A percentile compares a stretch with the other conserved stretches of the same genome.
These are phyloP conservation scores for Plecturocebus donacophilus DNA, from an alignment of 2,113 vertebrate species.

Conservation along the genomic window DNA sequence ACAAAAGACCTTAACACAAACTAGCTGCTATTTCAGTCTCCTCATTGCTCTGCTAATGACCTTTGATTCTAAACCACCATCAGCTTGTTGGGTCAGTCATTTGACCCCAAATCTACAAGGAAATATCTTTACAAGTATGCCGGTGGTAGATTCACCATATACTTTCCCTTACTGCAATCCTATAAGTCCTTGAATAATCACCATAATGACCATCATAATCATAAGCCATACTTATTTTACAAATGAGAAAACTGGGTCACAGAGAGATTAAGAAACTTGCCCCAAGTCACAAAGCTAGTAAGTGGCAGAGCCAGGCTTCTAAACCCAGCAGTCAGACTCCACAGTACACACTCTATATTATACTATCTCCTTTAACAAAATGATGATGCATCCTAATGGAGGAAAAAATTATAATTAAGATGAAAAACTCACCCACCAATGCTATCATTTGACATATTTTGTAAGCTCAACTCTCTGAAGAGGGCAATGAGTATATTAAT, in stretches of 20 bases:
- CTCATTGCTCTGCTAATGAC: constrained; percentile 36
- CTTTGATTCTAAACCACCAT: constrained; percentile 5
- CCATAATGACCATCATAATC: background rate
- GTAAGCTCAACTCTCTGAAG: background rate
- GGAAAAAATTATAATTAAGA: background rate
- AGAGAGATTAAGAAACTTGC: background rate
- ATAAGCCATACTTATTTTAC: background rate
- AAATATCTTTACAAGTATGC: background rate
- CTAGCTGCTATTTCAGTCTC: background rate
- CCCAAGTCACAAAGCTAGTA: background rate
- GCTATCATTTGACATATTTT: background rate
- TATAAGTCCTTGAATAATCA: background rate
- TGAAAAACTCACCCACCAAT: background rate
- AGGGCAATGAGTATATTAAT: background rate
- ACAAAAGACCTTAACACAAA: constrained; percentile 14
- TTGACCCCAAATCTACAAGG: background rate
- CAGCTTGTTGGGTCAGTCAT: constrained; percentile 30
- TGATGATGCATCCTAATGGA: background rate
- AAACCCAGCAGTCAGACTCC: background rate
- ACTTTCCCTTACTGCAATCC: background rate
- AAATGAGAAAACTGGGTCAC: background rate
- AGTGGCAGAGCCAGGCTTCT: background rate
- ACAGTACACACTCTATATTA: background rate
- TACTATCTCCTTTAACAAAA: background rate
- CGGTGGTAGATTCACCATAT: background rate